phyloP scores from a whole-genome alignment of 1,140 invertebrate genomes.

The Anastrepha ludens region DNA sequence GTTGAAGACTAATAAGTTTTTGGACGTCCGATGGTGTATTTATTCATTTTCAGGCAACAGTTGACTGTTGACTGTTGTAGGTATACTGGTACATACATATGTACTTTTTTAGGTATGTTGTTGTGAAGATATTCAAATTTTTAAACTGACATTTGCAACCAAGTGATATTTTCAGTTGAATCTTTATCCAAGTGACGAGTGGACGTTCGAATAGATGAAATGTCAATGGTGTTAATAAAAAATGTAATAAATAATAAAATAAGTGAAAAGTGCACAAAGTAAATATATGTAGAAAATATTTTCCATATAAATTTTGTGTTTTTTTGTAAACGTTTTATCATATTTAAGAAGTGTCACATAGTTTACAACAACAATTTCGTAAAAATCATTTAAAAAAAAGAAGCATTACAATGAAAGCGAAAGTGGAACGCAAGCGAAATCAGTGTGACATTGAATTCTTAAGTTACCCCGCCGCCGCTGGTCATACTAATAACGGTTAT shows the following conservation, averaged over 20 bases:
- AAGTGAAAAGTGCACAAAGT: too few relatives aligned
- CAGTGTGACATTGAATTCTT: slow-evolving; percentile 8
- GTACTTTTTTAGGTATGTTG: background rate
- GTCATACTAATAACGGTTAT: slow-evolving; percentile 17
- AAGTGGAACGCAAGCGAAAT: background rate
- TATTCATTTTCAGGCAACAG: background rate
- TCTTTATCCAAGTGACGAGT: background rate
- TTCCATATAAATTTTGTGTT: background rate
- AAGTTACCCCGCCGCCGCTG: background rate
- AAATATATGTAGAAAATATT: background rate
- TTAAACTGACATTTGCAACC: background rate
- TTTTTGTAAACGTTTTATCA: background rate
- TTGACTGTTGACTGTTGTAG: background rate
- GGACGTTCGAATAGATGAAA: background rate
- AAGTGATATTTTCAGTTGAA: slow-evolving; percentile 12
- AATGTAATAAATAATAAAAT: background rate
- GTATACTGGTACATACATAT: background rate
- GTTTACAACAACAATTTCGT: background rate
- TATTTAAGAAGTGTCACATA: background rate
- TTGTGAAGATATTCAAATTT: background rate
- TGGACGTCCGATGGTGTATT: background rate
- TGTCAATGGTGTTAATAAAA: background rate
- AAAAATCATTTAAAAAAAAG: background rate
- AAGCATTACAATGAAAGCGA: slow-evolving; percentile 12
- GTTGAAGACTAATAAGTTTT: background rate